Evolutionary conservation across 1,140 invertebrate genomes (phyloP).

Genomic region (Eueides isabella): DNA sequence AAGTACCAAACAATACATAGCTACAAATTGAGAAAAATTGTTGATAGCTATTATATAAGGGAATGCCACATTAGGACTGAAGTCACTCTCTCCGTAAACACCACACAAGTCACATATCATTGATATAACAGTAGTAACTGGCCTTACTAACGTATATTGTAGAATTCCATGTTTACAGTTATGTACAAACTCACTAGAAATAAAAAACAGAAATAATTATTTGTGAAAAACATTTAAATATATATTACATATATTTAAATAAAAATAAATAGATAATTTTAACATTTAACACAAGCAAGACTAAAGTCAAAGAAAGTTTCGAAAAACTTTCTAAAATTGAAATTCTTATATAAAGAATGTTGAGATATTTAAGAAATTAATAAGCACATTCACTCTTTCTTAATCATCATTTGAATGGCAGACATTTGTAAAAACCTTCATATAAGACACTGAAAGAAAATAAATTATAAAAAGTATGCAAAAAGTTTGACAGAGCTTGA

Average conservation of each 20-base stretch:
- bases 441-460: too few relatives aligned
- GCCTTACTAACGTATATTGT: slow-evolving; percentile 95
- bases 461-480: too few relatives aligned
- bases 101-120: slow-evolving; percentile 93
- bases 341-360: too few relatives aligned
- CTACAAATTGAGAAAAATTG: slow-evolving; percentile 97
- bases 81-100: slow-evolving; percentile 96
- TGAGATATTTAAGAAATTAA: too few relatives aligned
- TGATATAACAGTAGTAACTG: slow-evolving; percentile 93
- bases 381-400: too few relatives aligned
- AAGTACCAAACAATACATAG: slow-evolving; percentile 97
- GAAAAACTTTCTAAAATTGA: too few relatives aligned
- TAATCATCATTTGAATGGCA: too few relatives aligned
- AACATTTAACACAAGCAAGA: too few relatives aligned
- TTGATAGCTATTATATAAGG: slow-evolving; percentile 96
- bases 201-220: slow-evolving; percentile 24
- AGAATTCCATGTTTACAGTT: slow-evolving; percentile 98
- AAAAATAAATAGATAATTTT: too few relatives aligned
- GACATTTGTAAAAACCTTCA: too few relatives aligned
- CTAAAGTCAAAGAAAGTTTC: too few relatives aligned
- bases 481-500: too few relatives aligned
- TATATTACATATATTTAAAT: background rate
- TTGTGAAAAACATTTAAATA: background rate
- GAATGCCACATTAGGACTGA: slow-evolving; percentile 91
- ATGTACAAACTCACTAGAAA: slow-evolving; percentile 92